A percentile compares a stretch with the other conserved stretches of the same genome.
Evolutionary conservation across 2,888 invertebrate species (phyloP).

Genomic region (Mactromeris polynyma): DNA sequence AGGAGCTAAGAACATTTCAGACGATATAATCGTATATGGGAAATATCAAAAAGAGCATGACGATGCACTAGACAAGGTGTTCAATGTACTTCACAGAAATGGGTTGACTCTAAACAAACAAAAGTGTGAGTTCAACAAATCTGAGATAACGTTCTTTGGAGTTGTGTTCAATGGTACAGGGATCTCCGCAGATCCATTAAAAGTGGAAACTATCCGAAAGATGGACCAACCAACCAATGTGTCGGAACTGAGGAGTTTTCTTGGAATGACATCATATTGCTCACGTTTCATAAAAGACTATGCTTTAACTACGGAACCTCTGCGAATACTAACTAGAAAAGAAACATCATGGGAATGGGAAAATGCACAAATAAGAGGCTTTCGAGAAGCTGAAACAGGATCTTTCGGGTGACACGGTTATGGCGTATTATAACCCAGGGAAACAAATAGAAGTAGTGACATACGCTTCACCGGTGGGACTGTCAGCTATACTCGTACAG

Average conservation of each 20-base stretch:
- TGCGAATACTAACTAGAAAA: neutral
- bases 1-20: neutral
- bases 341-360: neutral
- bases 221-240: neutral
- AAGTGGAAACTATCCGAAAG: neutral
- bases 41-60: neutral
- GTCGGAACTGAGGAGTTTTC: neutral
- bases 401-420: neutral
- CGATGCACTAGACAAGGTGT: neutral
- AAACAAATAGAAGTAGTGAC: slow-evolving; percentile 60
- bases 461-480: slow-evolving; percentile 69
- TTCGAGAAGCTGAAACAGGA: neutral
- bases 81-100: neutral
- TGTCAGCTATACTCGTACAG: slow-evolving; percentile 67
- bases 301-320: neutral
- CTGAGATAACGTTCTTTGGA: neutral
- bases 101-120: slow-evolving; percentile 8
- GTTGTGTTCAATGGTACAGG: neutral
- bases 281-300: neutral
- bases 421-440: slow-evolving; percentile 49
- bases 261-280: neutral
- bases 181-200: neutral
- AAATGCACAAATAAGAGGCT: neutral
- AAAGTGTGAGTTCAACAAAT: neutral
- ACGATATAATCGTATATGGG: slow-evolving; percentile 13